A percentile compares a stretch with the other conserved stretches of the same genome.
Evolutionary conservation across 2,797 vertebrate species (phyloP).

Genomic region (Acanthiza pusilla): DNA sequence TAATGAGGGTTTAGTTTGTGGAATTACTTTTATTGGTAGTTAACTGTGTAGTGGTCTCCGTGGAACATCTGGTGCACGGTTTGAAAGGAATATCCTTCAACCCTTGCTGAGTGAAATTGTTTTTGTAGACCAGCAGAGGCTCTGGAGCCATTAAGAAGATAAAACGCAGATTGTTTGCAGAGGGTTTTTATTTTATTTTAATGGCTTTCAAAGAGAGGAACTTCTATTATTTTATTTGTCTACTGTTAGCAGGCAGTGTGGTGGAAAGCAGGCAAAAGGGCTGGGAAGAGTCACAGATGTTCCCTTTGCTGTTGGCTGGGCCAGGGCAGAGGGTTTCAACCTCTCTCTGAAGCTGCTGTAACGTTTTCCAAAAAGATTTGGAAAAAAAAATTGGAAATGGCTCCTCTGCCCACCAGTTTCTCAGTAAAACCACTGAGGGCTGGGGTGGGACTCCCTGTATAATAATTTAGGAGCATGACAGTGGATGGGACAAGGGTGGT

Average conservation of each 20-base stretch:
- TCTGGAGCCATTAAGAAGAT: constrained; percentile 46
- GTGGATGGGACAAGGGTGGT: neutral
- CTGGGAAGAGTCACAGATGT: neutral
- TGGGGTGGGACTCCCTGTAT: neutral
- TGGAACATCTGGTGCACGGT: constrained; percentile 36
- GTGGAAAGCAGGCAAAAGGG: neutral
- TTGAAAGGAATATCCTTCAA: constrained; percentile 42
- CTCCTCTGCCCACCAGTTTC: neutral
- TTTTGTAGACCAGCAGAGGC: constrained; percentile 30
- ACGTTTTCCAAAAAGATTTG: neutral
- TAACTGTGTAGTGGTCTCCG: constrained; percentile 11
- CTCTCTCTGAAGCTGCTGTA: neutral
- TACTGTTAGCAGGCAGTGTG: neutral
- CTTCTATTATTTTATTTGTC: neutral
- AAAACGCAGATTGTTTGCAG: constrained; percentile 40
- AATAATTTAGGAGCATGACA: neutral
- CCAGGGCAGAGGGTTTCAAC: neutral
- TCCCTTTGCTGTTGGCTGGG: neutral
- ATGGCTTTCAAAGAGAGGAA: neutral
- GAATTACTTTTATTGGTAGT: constrained; percentile 45
- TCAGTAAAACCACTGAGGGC: neutral
- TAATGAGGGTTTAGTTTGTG: constrained; percentile 25
- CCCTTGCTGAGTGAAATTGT: constrained; percentile 33
- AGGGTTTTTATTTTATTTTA: neutral
- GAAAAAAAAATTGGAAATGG: neutral